phyloP scores from a whole-genome alignment of 1,140 invertebrate species.

The Zophobas morio region DNA sequence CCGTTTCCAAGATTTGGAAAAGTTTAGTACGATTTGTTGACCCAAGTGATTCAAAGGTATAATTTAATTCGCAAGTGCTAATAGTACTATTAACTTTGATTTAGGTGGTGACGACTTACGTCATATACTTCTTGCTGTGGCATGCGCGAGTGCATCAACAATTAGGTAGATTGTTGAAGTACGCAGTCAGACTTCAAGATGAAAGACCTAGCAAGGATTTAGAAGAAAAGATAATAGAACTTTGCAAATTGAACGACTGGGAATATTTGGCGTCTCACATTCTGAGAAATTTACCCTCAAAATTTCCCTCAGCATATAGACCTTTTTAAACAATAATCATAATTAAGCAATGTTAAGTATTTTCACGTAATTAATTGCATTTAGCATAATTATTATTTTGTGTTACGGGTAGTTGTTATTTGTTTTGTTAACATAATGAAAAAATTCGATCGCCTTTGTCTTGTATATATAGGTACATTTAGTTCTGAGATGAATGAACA shows the following conservation, averaged over 20 bases:
- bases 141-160: slow-evolving; percentile 84
- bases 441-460: slow-evolving; percentile 3
- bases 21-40: slow-evolving; percentile 87
- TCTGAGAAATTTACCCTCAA: slow-evolving; percentile 72
- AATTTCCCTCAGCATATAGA: slow-evolving; percentile 76
- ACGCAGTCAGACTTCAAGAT: slow-evolving; percentile 83
- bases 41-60: slow-evolving; percentile 82
- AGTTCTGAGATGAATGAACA: no score
- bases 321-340: slow-evolving; percentile 60
- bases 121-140: slow-evolving; percentile 84
- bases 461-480: neutral
- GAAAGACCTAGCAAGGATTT: slow-evolving; percentile 83
- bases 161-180: slow-evolving; percentile 85
- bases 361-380: slow-evolving; percentile 6
- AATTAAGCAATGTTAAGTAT: slow-evolving; percentile 19
- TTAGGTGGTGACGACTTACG: slow-evolving; percentile 67
- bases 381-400: slow-evolving; percentile 14
- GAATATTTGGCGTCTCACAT: slow-evolving; percentile 75
- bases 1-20: slow-evolving; percentile 76
- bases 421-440: slow-evolving; percentile 11
- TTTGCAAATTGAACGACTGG: slow-evolving; percentile 79
- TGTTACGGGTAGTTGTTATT: slow-evolving; percentile 38
- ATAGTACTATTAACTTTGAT: slow-evolving; percentile 44
- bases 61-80: neutral
- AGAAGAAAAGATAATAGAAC: slow-evolving; percentile 80